Conservation (phyloP, 2,888 invertebrate species). For the Lycophotia porphyrea region DNA sequence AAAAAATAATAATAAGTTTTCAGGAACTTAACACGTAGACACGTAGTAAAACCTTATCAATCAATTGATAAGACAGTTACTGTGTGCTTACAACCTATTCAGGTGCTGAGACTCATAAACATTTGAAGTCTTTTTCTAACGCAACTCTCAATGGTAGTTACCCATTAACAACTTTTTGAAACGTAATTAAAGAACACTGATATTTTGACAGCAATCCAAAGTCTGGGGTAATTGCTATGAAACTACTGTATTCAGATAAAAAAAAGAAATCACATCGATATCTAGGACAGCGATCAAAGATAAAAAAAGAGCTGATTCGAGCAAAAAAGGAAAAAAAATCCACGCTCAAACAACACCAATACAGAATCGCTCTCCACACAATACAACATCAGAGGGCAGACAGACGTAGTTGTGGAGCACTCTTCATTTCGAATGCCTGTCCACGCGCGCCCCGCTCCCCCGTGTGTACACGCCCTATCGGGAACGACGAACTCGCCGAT, state of each 20-base stretch:
- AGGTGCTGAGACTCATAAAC: neutral
- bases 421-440: conserved; percentile 90
- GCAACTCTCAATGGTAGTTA: neutral
- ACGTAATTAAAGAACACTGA: neutral
- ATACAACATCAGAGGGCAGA: conserved; percentile 78
- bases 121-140: neutral
- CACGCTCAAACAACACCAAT: neutral
- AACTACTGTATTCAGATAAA: no score
- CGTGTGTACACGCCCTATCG: conserved; percentile 79
- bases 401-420: conserved; percentile 86
- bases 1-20: neutral
- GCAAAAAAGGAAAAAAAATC: neutral
- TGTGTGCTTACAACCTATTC: neutral
- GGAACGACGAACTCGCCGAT: conserved; percentile 60
- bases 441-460: conserved; percentile 82
- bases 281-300: no score
- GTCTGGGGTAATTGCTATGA: neutral
- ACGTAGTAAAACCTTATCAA: no score
- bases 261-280: no score
- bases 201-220: neutral
- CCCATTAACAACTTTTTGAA: neutral
- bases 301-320: neutral
- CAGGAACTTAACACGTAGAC: neutral
- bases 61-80: neutral
- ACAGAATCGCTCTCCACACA: conserved; percentile 68